Evolutionary conservation across 2,113 vertebrate species (phyloP).

Genomic region (Dipodomys ordii): DNA sequence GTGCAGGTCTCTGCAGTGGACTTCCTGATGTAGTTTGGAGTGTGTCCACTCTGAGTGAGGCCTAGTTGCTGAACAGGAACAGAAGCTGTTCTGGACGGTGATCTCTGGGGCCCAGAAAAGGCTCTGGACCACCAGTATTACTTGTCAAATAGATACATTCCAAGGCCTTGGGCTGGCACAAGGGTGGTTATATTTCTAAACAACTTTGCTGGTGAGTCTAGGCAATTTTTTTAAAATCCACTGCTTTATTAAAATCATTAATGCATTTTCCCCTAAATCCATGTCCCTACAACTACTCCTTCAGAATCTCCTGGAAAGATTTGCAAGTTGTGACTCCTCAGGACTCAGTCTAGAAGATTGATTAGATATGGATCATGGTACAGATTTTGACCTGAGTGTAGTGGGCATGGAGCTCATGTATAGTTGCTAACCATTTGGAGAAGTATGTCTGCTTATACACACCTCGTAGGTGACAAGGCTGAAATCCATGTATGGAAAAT

Average conservation of each 20-base stretch:
- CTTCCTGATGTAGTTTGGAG: not conserved
- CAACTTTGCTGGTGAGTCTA: not conserved
- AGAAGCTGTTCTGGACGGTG: not conserved
- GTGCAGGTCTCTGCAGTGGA: not conserved
- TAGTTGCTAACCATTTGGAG: not conserved
- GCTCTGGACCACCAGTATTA: not conserved
- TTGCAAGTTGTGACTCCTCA: not conserved
- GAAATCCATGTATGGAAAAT: not conserved
- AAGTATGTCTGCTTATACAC: not conserved
- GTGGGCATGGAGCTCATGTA: not conserved
- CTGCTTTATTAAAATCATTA: not conserved
- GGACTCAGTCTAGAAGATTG: not conserved
- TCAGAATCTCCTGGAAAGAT: not conserved
- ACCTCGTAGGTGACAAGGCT: not conserved
- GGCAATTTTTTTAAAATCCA: not conserved
- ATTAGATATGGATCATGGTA: not conserved
- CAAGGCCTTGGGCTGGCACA: rapidly evolving
- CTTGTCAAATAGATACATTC: not conserved
- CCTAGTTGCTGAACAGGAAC: not conserved
- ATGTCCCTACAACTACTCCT: not conserved
- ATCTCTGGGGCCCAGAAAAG: not conserved
- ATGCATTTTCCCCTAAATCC: not conserved
- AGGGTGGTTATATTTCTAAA: not conserved
- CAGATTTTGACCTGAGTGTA: not conserved
- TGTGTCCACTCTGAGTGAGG: not conserved